Evolutionary conservation across 92 coral and sea anemone species (phyloP).

Genomic region (Umimayanthus kanabou): DNA sequence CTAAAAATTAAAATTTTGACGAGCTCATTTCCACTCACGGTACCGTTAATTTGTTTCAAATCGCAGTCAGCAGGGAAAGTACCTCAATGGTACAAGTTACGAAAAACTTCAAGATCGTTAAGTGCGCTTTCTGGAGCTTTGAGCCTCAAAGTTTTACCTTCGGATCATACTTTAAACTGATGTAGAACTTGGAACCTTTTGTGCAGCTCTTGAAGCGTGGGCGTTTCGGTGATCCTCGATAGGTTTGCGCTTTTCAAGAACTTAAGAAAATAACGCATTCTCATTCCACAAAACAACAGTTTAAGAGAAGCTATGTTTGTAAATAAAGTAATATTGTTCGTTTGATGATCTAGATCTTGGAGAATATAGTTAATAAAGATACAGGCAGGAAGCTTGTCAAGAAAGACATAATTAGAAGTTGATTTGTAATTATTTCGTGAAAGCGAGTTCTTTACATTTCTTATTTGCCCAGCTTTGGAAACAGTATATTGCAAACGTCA

Average conservation of each 20-base stretch:
- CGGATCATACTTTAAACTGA: no score
- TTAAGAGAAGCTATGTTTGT: not conserved
- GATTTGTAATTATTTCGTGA: slow-evolving; percentile 15
- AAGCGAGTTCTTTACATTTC: slow-evolving; percentile 9
- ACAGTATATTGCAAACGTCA: slow-evolving; percentile 6
- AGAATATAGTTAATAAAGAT: not conserved
- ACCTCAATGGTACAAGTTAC: not conserved
- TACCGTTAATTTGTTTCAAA: not conserved
- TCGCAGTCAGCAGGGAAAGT: not conserved
- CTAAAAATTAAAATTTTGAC: not conserved
- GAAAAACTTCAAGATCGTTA: not conserved
- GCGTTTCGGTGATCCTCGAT: no score
- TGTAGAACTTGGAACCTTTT: not conserved
- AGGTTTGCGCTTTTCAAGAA: no score
- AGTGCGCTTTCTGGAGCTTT: not conserved
- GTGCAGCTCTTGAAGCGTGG: no score
- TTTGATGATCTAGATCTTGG: not conserved
- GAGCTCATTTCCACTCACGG: not conserved
- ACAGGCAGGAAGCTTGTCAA: slow-evolving; percentile 8
- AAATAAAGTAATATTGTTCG: not conserved
- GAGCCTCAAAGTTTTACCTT: not conserved
- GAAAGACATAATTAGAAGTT: slow-evolving; percentile 3
- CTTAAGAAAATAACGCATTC: no score
- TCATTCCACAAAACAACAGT: not conserved
- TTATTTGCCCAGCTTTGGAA: slow-evolving; percentile 10